Conservation (phyloP, 2,888 invertebrate genomes). For the Therioaphis trifolii region DNA sequence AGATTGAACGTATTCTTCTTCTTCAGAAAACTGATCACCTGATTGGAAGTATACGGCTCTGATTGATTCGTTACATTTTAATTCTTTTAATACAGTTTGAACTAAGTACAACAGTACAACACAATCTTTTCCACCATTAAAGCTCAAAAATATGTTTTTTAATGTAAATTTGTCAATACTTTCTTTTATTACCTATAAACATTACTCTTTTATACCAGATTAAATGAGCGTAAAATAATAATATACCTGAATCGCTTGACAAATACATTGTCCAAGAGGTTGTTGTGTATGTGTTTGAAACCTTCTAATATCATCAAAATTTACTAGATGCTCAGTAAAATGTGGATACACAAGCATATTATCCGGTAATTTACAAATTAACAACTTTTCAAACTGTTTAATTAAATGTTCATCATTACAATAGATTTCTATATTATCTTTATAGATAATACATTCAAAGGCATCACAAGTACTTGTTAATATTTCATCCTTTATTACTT, state of each 20-base stretch:
- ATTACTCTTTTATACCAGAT: neutral
- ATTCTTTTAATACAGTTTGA: conserved; percentile 70
- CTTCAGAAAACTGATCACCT: conserved; percentile 84
- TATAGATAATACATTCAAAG: conserved; percentile 40
- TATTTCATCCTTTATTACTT: conserved; percentile 38
- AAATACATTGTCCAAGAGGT: conserved; percentile 31
- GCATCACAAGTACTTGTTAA: conserved; percentile 24
- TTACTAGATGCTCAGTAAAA: conserved; percentile 9
- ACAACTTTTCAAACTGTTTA: conserved; percentile 28
- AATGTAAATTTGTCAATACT: conserved; percentile 76
- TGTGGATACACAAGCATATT: conserved; percentile 42
- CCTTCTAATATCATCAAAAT: conserved; percentile 48
- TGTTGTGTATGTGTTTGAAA: conserved; percentile 36
- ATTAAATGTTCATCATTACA: conserved; percentile 45
- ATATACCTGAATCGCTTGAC: conserved; percentile 22
- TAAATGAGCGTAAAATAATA: neutral
- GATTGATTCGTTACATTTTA: conserved; percentile 64
- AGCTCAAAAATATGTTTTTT: conserved; percentile 86
- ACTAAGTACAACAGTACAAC: conserved; percentile 88
- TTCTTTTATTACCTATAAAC: conserved; percentile 68
- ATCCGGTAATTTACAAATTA: conserved; percentile 39
- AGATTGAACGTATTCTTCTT: conserved; percentile 84
- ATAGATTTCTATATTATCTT: conserved; percentile 28
- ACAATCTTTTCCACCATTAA: conserved; percentile 99
- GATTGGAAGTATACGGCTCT: conserved; percentile 83